These are phyloP conservation scores for Sebastes taczanowskii DNA, from an alignment of 2,797 vertebrate genomes.

Conservation along the genomic window DNA sequence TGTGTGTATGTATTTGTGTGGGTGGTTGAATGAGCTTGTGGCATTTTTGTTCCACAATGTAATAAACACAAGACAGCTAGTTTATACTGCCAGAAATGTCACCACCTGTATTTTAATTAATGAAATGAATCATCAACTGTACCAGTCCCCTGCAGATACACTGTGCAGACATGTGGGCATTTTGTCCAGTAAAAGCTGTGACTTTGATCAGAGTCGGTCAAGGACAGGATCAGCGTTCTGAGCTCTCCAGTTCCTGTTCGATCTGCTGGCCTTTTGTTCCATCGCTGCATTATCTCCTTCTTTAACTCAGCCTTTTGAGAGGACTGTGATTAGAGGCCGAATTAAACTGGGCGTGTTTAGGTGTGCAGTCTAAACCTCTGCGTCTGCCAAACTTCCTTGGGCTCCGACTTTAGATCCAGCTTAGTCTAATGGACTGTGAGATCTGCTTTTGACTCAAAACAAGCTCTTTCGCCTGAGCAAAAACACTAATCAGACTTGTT, in stretches of 20 bases:
- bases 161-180: conserved; percentile 31
- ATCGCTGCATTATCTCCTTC: conserved; percentile 41
- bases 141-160: conserved; percentile 39
- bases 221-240: conserved; percentile 46
- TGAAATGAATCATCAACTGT: conserved; percentile 55
- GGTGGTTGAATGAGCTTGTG: conserved; percentile 4
- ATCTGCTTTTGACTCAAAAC: conserved; percentile 57
- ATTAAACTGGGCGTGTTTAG: conserved; percentile 54
- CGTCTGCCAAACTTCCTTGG: conserved; percentile 45
- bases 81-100: conserved; percentile 58
- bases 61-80: conserved; percentile 23
- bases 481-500: conserved; percentile 66
- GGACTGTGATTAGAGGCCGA: conserved; percentile 45
- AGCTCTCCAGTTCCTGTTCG: conserved; percentile 39
- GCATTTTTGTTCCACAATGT: conserved; percentile 18
- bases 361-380: conserved; percentile 43
- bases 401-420: conserved; percentile 49
- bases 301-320: conserved; percentile 42
- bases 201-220: conserved; percentile 51
- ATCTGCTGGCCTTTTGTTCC: conserved; percentile 46
- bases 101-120: conserved; percentile 49
- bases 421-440: conserved; percentile 69
- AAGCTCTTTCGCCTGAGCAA: conserved; percentile 47
- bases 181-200: conserved; percentile 31
- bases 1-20: not conserved